A percentile compares a stretch with the other conserved stretches of the same genome.
These are phyloP conservation scores for Rhopalosiphum padi DNA, from an alignment of 1,140 invertebrate genomes.

Conservation along the genomic window DNA sequence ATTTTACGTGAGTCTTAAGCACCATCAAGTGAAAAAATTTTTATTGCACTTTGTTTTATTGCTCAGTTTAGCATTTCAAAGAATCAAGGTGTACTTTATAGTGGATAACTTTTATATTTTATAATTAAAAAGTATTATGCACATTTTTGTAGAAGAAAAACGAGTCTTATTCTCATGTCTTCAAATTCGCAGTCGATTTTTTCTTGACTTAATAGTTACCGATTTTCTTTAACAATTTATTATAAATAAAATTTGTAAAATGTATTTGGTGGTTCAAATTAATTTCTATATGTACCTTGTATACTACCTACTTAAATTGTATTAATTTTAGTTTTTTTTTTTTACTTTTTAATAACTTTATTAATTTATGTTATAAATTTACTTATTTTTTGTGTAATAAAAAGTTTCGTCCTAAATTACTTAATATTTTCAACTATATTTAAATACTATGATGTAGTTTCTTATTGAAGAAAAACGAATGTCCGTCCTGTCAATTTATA, in stretches of 20 bases:
- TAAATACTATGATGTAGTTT: not conserved
- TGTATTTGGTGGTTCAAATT: not conserved
- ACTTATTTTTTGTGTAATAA: not conserved
- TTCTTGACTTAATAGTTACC: not conserved
- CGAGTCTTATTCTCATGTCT: not conserved
- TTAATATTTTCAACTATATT: not conserved
- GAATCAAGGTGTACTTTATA: not conserved
- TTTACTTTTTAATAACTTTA: not conserved
- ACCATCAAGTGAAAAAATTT: constrained; percentile 23
- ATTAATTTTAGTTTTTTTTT: not conserved
- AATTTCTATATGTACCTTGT: not conserved
- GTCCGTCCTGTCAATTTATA: not conserved
- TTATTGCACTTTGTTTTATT: constrained; percentile 40
- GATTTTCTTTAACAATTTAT: not conserved
- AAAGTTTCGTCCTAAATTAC: not conserved
- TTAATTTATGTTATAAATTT: not conserved
- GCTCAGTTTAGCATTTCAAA: constrained; percentile 39
- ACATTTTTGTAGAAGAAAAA: not conserved
- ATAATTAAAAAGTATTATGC: constrained; percentile 37
- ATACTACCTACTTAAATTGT: not conserved
- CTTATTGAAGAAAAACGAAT: not conserved
- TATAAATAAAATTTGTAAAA: not conserved
- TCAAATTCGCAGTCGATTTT: not conserved
- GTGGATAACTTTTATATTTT: constrained; percentile 18
- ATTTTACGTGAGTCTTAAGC: constrained; percentile 38